Percentiles rank a stretch among this genome's conserved stretches.
Conservation (phyloP, 2,797 vertebrate species). For the Denticeps clupeoides region DNA sequence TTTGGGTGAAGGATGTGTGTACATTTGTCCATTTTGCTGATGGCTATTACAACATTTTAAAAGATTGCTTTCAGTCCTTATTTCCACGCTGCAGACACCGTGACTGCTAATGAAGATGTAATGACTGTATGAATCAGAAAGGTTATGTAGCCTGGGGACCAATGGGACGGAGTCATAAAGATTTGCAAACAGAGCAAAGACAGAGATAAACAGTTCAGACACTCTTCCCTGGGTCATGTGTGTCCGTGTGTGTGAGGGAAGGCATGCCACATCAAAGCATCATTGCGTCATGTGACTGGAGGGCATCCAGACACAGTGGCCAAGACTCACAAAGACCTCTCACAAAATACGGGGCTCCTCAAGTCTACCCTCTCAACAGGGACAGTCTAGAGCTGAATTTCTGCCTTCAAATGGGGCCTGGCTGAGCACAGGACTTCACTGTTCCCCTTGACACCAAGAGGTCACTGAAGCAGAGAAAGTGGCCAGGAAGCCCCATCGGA, state of each 20-base stretch:
- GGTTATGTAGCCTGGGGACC: constrained; percentile 7
- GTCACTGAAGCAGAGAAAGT: not conserved
- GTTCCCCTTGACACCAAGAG: constrained; percentile 8
- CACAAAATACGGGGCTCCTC: not conserved
- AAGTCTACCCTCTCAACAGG: too few species aligned
- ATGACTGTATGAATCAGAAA: not conserved
- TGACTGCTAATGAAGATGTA: too few species aligned
- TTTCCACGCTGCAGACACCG: too few species aligned
- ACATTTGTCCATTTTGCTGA: too few species aligned
- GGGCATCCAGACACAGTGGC: not conserved
- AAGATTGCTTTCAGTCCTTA: too few species aligned
- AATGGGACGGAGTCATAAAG: constrained; percentile 8
- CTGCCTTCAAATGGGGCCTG: constrained; percentile 1
- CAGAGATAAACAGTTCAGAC: constrained; percentile 8
- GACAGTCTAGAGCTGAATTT: constrained; percentile 3
- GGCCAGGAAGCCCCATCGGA: not conserved
- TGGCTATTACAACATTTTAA: too few species aligned
- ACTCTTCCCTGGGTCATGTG: not conserved
- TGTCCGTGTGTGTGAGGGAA: not conserved
- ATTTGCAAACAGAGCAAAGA: constrained; percentile 4
- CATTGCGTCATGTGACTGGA: not conserved
- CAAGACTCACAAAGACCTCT: constrained; percentile 6
- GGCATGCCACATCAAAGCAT: not conserved
- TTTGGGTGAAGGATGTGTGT: too few species aligned
- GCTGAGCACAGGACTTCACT: constrained; percentile 17